phyloP scores from a whole-genome alignment of 2,888 invertebrate genomes.

The Ctena decussata region DNA sequence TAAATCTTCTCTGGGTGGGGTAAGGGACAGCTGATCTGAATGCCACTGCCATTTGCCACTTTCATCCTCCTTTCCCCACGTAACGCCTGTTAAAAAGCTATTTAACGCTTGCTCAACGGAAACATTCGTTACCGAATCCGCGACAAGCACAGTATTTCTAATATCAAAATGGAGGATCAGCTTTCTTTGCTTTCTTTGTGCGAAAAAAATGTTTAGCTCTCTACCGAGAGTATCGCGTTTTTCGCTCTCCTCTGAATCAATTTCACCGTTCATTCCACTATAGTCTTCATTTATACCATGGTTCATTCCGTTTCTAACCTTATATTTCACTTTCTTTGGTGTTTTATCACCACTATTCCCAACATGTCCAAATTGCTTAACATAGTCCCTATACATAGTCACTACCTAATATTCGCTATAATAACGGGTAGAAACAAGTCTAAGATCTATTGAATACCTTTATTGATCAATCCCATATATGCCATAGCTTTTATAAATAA shows the following conservation, averaged over 20 bases:
- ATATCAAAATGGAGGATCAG: constrained; percentile 86
- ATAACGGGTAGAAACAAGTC: constrained; percentile 47
- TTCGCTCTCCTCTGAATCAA: neutral
- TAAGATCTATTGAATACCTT: constrained; percentile 2
- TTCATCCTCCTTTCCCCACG: constrained; percentile 82
- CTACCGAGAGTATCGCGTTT: constrained; percentile 35
- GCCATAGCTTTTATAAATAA: neutral
- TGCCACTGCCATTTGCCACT: constrained; percentile 82
- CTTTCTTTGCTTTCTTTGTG: constrained; percentile 74
- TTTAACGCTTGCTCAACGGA: constrained; percentile 86
- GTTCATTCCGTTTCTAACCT: neutral
- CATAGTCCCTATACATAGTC: constrained; percentile 55
- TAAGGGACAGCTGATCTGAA: constrained; percentile 79
- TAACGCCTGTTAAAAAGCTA: constrained; percentile 85
- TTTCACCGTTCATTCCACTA: constrained; percentile 14
- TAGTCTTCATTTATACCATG: neutral
- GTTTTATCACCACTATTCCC: neutral
- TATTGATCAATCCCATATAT: constrained; percentile 1
- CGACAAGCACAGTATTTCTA: constrained; percentile 86
- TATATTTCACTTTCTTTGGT: neutral
- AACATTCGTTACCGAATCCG: constrained; percentile 84
- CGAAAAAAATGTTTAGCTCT: constrained; percentile 35
- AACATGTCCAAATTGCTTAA: constrained; percentile 37
- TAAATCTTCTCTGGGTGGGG: constrained; percentile 73
- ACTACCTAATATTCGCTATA: neutral